phyloP scores from a whole-genome alignment of 2,113 vertebrate species.

The Bos taurus region DNA sequence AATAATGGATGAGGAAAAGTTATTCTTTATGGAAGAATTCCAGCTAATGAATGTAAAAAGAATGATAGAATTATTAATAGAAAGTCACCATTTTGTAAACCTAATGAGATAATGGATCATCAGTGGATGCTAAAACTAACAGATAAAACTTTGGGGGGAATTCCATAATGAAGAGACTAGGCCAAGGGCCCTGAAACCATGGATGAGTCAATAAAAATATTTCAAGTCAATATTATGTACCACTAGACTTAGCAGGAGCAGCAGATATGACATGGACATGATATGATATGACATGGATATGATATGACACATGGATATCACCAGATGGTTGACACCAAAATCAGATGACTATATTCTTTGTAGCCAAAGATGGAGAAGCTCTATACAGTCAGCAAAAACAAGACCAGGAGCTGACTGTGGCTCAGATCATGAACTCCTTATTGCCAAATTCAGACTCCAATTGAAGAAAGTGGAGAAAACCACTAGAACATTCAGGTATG shows the following conservation, averaged over 20 bases:
- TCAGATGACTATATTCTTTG: too few species aligned
- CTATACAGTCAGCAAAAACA: too few species aligned
- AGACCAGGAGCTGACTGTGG: too few species aligned
- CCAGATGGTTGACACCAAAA: too few species aligned
- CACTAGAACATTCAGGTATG: too few species aligned
- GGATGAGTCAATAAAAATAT: not conserved
- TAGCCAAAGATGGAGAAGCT: too few species aligned
- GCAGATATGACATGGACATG: not conserved
- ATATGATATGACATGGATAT: too few species aligned
- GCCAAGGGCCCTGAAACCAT: not conserved
- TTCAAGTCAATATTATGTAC: not conserved
- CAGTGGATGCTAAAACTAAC: not conserved
- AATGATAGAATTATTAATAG: not conserved
- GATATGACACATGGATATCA: not conserved
- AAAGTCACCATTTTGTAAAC: not conserved
- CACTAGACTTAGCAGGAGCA: not conserved
- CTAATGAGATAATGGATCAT: conserved; percentile 5
- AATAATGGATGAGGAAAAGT: not conserved
- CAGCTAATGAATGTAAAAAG: conserved; percentile 9
- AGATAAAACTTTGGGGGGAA: not conserved
- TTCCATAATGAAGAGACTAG: not conserved
- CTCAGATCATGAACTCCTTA: too few species aligned
- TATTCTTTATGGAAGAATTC: conserved; percentile 24
- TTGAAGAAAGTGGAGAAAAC: too few species aligned
- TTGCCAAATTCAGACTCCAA: too few species aligned